Evolutionary conservation across 2,888 invertebrate genomes (phyloP).

Genomic region (Lutraria lutraria): DNA sequence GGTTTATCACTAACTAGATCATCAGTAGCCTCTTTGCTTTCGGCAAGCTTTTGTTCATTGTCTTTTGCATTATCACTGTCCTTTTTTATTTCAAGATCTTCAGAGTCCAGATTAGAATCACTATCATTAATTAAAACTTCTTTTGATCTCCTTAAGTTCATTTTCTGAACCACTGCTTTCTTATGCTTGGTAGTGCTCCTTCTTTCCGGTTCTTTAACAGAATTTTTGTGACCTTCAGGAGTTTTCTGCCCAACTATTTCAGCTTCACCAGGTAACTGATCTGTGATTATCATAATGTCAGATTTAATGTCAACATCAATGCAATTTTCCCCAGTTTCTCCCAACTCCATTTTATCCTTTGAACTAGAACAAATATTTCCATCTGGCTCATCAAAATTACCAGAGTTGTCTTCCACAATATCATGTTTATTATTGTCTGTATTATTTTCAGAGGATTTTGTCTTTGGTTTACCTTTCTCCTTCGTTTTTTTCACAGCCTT

Average conservation of each 20-base stretch:
- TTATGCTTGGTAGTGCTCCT: conserved; percentile 78
- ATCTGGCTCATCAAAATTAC: not conserved
- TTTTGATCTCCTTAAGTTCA: conserved; percentile 55
- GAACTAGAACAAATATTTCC: conserved; percentile 9
- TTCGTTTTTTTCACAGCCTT: not conserved
- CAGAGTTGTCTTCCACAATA: not conserved
- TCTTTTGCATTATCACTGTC: not conserved
- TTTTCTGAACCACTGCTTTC: conserved; percentile 73
- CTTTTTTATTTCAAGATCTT: not conserved
- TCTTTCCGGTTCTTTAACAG: conserved; percentile 62
- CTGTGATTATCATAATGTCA: not conserved
- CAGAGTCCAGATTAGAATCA: conserved; percentile 38
- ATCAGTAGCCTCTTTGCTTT: not conserved
- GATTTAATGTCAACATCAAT: conserved; percentile 17
- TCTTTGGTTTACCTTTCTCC: not conserved
- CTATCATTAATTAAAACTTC: conserved; percentile 54
- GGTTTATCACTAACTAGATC: conserved; percentile 8
- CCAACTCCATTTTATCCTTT: not conserved
- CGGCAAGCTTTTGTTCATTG: no score
- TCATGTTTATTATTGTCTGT: not conserved
- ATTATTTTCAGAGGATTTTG: not conserved
- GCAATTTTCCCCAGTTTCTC: not conserved
- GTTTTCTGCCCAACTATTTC: conserved; percentile 70
- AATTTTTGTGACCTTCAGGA: conserved; percentile 68
- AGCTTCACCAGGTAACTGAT: not conserved